A percentile compares a stretch with the other conserved stretches of the same genome.
phyloP scores from a whole-genome alignment of 2,888 invertebrate genomes.

The Embidobia sp. region DNA sequence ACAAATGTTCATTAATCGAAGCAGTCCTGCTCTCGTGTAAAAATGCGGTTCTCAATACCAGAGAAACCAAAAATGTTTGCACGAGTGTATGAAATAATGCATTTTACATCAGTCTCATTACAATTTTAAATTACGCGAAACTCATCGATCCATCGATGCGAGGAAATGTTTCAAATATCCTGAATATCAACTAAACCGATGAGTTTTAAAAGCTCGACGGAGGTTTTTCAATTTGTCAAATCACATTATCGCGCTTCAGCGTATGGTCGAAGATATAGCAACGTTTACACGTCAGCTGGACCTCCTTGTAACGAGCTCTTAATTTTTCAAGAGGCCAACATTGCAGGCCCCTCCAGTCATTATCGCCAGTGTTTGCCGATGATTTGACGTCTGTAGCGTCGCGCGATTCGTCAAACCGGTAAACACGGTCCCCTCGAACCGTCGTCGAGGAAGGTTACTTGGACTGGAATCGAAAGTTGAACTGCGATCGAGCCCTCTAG shows the following conservation, averaged over 20 bases:
- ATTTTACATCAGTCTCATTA: slow-evolving; percentile 44
- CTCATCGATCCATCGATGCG: slow-evolving; percentile 40
- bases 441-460: not conserved
- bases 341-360: not conserved
- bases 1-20: no score
- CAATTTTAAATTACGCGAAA: slow-evolving; percentile 37
- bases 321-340: no score
- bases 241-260: no score
- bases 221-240: no score
- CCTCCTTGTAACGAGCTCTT: no score
- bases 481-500: no score
- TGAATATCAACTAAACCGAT: slow-evolving; percentile 14
- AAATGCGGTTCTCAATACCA: no score
- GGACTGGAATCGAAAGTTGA: no score
- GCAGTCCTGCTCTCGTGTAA: no score
- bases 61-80: slow-evolving; percentile 19
- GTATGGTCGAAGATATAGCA: no score
- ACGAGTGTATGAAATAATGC: slow-evolving; percentile 22
- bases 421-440: not conserved
- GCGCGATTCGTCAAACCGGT: slow-evolving; percentile 7
- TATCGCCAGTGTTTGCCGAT: no score
- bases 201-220: not conserved
- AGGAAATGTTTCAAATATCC: slow-evolving; percentile 38
- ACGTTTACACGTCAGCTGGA: no score
- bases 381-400: slow-evolving; percentile 16